A percentile compares a stretch with the other conserved stretches of the same genome.
These are phyloP conservation scores for Shinisaurus crocodilurus DNA, from an alignment of 2,113 vertebrate genomes.

Conservation along the genomic window DNA sequence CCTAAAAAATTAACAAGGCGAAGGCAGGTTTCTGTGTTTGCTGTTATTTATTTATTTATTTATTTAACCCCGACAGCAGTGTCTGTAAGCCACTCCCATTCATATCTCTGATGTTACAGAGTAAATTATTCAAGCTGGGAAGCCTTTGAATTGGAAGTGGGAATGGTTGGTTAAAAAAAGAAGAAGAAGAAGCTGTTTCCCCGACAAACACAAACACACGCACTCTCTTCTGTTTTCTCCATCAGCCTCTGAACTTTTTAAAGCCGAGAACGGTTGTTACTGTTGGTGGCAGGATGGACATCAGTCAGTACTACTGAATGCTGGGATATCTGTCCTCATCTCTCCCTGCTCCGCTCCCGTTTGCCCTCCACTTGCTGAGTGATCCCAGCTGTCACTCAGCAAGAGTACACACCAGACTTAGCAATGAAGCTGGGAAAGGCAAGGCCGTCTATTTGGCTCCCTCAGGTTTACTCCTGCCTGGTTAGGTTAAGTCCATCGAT, in stretches of 20 bases:
- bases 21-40: background rate
- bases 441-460: background rate
- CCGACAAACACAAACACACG: background rate
- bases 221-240: background rate
- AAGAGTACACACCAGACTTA: no score
- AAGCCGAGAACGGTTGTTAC: constrained; percentile 5
- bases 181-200: background rate
- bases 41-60: no score
- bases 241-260: background rate
- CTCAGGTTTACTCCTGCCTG: no score
- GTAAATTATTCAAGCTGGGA: constrained; percentile 1
- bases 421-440: background rate
- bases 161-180: background rate
- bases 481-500: background rate
- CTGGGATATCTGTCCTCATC: background rate
- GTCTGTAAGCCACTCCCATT: background rate
- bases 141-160: background rate
- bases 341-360: background rate
- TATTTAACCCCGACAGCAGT: background rate
- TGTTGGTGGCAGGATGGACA: background rate
- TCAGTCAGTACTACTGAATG: background rate
- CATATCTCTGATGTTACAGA: background rate
- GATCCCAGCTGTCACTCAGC: background rate
- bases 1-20: background rate
- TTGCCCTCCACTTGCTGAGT: background rate